These are phyloP conservation scores for Umimayanthus kanabou DNA, from an alignment of 92 coral and sea anemone genomes.

Conservation along the genomic window DNA sequence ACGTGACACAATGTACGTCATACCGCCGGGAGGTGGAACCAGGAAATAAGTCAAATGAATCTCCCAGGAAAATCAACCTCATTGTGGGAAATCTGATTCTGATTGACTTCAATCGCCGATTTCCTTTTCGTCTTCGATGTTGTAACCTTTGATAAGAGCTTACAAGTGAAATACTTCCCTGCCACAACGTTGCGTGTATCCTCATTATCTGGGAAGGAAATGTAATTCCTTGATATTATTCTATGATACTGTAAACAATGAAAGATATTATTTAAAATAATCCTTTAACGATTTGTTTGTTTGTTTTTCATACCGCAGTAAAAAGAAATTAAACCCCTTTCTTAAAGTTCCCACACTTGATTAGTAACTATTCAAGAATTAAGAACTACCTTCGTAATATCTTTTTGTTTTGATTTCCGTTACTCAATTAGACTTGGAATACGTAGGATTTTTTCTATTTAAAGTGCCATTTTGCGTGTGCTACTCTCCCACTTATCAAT, in stretches of 20 bases:
- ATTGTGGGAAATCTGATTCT: neutral
- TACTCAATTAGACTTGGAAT: neutral
- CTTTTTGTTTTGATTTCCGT: slow-evolving; percentile 2
- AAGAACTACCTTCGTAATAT: neutral
- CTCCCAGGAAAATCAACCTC: neutral
- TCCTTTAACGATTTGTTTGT: slow-evolving; percentile 7
- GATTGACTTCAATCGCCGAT: neutral
- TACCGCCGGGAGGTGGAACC: neutral
- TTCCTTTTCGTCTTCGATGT: neutral
- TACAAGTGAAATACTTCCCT: neutral
- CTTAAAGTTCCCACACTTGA: neutral
- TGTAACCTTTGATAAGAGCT: neutral
- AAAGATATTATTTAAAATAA: neutral
- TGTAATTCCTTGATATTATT: neutral
- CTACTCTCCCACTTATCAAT: neutral
- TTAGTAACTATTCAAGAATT: neutral
- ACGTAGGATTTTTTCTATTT: neutral
- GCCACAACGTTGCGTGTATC: neutral
- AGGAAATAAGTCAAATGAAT: neutral
- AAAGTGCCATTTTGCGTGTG: neutral
- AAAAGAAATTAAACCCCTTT: neutral
- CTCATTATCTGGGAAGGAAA: neutral
- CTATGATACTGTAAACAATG: neutral
- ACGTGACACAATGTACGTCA: neutral
- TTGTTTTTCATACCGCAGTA: neutral